Evolutionary conservation across 2,797 vertebrate species (phyloP).

Genomic region (Eulemur coronatus): DNA sequence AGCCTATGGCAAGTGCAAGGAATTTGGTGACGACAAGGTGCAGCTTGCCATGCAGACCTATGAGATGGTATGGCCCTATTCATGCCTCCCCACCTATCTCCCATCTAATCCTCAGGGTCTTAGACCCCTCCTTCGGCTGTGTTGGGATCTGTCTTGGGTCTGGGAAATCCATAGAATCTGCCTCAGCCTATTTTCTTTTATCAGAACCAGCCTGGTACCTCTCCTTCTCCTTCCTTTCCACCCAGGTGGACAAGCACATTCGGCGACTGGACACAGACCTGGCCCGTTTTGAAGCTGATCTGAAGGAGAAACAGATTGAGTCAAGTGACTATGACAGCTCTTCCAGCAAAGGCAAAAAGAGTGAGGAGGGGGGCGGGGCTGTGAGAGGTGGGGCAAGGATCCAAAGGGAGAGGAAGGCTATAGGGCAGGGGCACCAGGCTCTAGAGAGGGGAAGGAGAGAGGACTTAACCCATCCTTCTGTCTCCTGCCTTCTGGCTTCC

Average conservation of each 20-base stretch:
- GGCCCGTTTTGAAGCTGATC: slow-evolving; percentile 96
- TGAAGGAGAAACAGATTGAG: slow-evolving; percentile 98
- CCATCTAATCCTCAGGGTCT: background rate
- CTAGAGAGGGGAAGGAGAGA: background rate
- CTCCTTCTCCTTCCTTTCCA: slow-evolving; percentile 29
- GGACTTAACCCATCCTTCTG: slow-evolving; percentile 49
- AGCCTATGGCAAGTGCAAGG: slow-evolving; percentile 97
- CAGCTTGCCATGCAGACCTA: slow-evolving; percentile 99
- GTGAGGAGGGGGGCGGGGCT: slow-evolving; percentile 83
- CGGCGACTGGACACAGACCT: slow-evolving; percentile 97
- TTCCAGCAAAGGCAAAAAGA: slow-evolving; percentile 98
- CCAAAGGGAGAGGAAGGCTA: background rate
- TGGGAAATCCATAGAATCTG: background rate
- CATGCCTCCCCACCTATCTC: slow-evolving; percentile 25
- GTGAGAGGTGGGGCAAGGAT: background rate
- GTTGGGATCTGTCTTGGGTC: background rate
- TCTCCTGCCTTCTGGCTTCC: slow-evolving; percentile 64
- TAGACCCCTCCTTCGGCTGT: background rate
- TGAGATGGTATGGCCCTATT: slow-evolving; percentile 92
- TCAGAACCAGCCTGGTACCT: background rate
- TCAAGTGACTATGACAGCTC: slow-evolving; percentile 97
- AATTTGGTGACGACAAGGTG: slow-evolving; percentile 98
- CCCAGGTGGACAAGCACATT: slow-evolving; percentile 98
- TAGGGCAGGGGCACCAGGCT: background rate
- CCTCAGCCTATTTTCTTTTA: background rate